Evolutionary conservation across 2,888 invertebrate species (phyloP), one percentile per base, ranked within the genome.

Genomic region (Himalopsyche kuldschensis): DNA sequence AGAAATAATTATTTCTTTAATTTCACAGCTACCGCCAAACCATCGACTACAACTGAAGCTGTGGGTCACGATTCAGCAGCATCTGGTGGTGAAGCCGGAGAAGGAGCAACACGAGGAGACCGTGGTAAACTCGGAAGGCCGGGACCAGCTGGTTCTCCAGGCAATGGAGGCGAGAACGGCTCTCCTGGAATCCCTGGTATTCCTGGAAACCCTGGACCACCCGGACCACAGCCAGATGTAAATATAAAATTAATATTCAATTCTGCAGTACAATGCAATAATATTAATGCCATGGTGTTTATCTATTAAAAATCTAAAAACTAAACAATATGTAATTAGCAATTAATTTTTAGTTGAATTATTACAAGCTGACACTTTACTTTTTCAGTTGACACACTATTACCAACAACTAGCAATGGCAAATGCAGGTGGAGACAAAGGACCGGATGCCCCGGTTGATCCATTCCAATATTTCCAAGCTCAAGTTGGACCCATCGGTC

Each of bases 391-490:
- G 32, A 93, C 95, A n/a, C 90, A 93, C 27, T 96, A 96, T 88
- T 93, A 96, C 87, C 94, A 95, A 86, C 96, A 96, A 90, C 89
- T 97, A 86, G 94, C 96, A 0, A 91, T 94, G 46, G 92, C 94
- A 8, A 93, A 95, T 87, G 93, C 94, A 1, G 94, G 94, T 82
- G 92, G 93, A 10, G 97, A 97, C 87, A 97, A 97, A 89, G 97
- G 97, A 0, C 96, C 96, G 0, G 91, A 92, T 0, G 93, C 92
- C 75, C 88, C 89, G 24, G 90, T 90, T 86, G 92, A 93, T 69
- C 94, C 95, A 0, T 95, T 95, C 87, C 94, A 95, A 87, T 96
- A 95, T 89, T 90, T 96, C 89, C 96, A 96, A 90, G 95, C 96
- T 24, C 94, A 95, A 87, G 95, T 96, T 1, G 96, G 96, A 6